Percentiles rank a stretch among this genome's conserved stretches.
Evolutionary conservation across 2,113 vertebrate genomes (phyloP).

Genomic region (Lucifuga dentata): DNA sequence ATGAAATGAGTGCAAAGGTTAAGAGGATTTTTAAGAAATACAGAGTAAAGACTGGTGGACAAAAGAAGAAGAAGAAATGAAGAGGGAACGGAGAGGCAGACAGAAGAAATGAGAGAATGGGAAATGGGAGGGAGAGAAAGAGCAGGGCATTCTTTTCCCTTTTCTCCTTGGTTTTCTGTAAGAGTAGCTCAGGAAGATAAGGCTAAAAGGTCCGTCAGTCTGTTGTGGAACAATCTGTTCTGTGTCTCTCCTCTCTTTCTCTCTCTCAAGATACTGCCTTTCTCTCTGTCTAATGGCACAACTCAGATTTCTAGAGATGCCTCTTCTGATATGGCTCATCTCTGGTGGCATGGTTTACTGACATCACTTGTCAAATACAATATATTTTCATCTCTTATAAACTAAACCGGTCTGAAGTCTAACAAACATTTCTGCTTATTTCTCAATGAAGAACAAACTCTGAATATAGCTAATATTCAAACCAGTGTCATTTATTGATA

Average conservation of each 20-base stretch:
- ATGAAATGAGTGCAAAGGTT: constrained; percentile 67
- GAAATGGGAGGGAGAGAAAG: constrained; percentile 79
- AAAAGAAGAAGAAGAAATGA: constrained; percentile 80
- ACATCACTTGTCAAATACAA: constrained; percentile 72
- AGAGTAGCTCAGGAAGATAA: constrained; percentile 86
- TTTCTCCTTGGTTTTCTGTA: constrained; percentile 85
- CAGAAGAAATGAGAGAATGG: constrained; percentile 82
- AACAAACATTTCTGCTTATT: constrained; percentile 31
- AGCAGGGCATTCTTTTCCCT: constrained; percentile 74
- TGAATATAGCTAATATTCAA: constrained; percentile 54
- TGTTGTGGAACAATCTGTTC: constrained; percentile 85
- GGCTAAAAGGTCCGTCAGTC: constrained; percentile 87
- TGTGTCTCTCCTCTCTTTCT: constrained; percentile 76
- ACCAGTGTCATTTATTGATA: constrained; percentile 66
- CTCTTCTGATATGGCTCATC: constrained; percentile 79
- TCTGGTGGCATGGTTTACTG: constrained; percentile 74
- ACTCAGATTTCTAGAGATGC: constrained; percentile 84
- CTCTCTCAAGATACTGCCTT: constrained; percentile 75
- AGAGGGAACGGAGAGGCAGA: constrained; percentile 69
- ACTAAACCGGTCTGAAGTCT: constrained; percentile 40
- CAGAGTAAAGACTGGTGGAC: constrained; percentile 68
- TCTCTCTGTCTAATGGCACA: constrained; percentile 82
- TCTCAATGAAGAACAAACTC: constrained; percentile 60
- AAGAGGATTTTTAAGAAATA: constrained; percentile 69
- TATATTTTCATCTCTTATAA: constrained; percentile 41